Evolutionary conservation across 2,888 invertebrate species (phyloP).

Genomic region (Acrobasis suavella): DNA sequence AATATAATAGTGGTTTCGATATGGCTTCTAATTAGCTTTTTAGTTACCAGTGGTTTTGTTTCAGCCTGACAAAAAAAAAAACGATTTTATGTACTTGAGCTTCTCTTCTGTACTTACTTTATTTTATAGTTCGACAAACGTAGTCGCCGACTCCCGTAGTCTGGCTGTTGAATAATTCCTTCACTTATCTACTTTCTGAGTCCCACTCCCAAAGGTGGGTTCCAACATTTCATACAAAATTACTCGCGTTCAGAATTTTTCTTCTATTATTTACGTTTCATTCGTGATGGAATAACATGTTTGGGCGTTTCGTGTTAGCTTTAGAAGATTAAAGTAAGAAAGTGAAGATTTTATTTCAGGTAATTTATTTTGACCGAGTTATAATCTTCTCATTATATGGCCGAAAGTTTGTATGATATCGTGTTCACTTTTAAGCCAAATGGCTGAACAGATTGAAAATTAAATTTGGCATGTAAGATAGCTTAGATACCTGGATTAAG

Average conservation of each 20-base stretch:
- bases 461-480: too few species aligned
- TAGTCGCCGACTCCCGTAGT: conserved; percentile 1
- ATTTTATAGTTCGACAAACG: conserved; percentile 1
- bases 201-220: conserved; percentile 16
- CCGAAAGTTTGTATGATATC: too few species aligned
- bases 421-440: too few species aligned
- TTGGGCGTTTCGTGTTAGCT: not conserved
- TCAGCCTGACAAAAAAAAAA: too few species aligned
- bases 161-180: conserved; percentile 13
- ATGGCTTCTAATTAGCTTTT: too few species aligned
- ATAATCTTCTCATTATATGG: too few species aligned
- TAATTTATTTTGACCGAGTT: not conserved
- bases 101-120: not conserved
- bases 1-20: too few species aligned
- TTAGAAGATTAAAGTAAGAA: conserved; percentile 6
- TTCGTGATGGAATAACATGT: not conserved
- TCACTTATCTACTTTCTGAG: conserved; percentile 15
- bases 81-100: not conserved
- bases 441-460: too few species aligned
- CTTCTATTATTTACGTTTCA: conserved; percentile 13
- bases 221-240: conserved; percentile 18
- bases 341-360: not conserved
- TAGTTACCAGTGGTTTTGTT: too few species aligned
- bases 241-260: conserved; percentile 12
- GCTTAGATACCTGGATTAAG: too few species aligned